Evolutionary conservation across 2,888 invertebrate species (phyloP).

Genomic region (Lasioglossum lativentre): DNA sequence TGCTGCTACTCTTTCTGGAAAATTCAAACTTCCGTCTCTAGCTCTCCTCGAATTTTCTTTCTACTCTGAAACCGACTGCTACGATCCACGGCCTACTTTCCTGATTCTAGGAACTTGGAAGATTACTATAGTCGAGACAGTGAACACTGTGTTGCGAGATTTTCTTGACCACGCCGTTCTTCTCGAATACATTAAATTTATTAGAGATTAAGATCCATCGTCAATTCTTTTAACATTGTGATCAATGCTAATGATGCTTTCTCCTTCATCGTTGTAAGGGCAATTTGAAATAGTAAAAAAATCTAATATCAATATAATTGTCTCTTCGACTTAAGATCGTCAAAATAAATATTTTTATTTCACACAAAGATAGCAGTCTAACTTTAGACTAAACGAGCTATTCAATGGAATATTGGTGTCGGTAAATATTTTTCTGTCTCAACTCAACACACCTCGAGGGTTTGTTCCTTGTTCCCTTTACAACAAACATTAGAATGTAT

Average conservation of each 20-base stretch:
- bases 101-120: neutral
- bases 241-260: no score
- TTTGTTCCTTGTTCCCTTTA: slow-evolving; percentile 37
- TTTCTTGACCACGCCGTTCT: neutral
- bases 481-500: slow-evolving; percentile 37
- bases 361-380: no score
- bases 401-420: no score
- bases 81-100: slow-evolving; percentile 6
- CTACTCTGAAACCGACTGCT: neutral
- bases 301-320: no score
- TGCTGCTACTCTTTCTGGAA: neutral
- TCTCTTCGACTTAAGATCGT: no score
- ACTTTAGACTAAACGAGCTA: no score
- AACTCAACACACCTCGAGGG: no score
- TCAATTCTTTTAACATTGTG: neutral
- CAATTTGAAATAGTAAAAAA: no score
- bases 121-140: neutral
- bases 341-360: no score
- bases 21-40: neutral
- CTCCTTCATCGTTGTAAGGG: no score
- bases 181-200: neutral
- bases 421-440: no score
- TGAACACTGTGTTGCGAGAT: neutral
- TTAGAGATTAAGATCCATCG: neutral
- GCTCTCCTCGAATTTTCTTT: neutral